Evolutionary conservation across 1,140 invertebrate genomes (phyloP).

Genomic region (Coenobita brevimanus): DNA sequence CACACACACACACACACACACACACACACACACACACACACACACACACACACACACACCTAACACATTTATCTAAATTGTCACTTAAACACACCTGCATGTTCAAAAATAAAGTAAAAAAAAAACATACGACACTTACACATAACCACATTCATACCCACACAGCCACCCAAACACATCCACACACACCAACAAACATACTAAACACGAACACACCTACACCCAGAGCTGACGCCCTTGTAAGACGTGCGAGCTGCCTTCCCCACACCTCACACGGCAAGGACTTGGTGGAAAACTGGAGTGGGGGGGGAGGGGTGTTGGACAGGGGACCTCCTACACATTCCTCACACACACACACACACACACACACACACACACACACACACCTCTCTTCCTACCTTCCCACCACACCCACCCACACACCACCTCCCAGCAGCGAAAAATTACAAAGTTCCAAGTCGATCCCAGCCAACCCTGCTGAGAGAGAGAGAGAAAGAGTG

Average conservation of each 20-base stretch:
- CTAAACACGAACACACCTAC: too few relatives aligned
- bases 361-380: slow-evolving; percentile 17
- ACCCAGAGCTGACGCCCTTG: too few relatives aligned
- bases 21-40: background rate
- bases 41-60: background rate
- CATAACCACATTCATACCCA: slow-evolving; percentile 8
- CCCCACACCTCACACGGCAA: too few relatives aligned
- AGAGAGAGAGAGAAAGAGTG: too few relatives aligned
- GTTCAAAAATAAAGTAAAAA: too few relatives aligned
- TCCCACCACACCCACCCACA: background rate
- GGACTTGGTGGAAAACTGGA: too few relatives aligned
- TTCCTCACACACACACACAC: slow-evolving; percentile 46
- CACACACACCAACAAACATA: slow-evolving; percentile 15
- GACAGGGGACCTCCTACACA: too few relatives aligned
- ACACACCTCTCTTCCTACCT: background rate
- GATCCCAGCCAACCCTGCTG: too few relatives aligned
- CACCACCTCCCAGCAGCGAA: background rate
- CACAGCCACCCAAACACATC: slow-evolving; percentile 13
- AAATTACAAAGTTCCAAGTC: slow-evolving; percentile 3
- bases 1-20: background rate
- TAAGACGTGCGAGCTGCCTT: too few relatives aligned
- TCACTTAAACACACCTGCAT: too few relatives aligned
- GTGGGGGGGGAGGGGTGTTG: background rate
- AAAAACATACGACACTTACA: too few relatives aligned
- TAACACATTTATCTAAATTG: too few relatives aligned